Percentiles rank a stretch among this genome's conserved stretches.
Conservation (phyloP, 2,113 vertebrate genomes). For the Entelurus aequoreus region DNA sequence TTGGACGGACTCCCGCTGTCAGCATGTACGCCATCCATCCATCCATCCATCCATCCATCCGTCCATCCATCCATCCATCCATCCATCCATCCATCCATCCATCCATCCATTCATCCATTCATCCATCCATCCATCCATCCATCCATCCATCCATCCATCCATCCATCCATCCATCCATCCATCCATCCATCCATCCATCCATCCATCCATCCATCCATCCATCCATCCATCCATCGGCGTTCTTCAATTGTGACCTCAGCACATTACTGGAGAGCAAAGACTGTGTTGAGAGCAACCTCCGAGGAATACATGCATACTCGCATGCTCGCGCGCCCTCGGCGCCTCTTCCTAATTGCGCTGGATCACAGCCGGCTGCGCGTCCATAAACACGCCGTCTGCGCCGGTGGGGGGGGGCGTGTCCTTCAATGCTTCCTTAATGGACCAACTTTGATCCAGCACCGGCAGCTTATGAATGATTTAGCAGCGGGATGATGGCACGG, state of each 20-base stretch:
- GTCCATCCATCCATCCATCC: too few species aligned
- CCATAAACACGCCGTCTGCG: slow-evolving; percentile 17
- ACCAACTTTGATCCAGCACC: slow-evolving; percentile 14
- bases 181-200: too few species aligned
- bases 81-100: too few species aligned
- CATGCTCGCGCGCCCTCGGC: background rate
- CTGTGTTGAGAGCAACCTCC: background rate
- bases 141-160: too few species aligned
- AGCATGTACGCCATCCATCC: too few species aligned
- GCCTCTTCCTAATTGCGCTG: background rate
- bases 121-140: too few species aligned
- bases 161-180: too few species aligned
- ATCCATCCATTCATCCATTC: too few species aligned
- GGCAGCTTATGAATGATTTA: slow-evolving; percentile 53
- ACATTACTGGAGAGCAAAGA: background rate
- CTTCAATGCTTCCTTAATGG: slow-evolving; percentile 38
- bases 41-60: background rate
- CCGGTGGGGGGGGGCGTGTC: background rate
- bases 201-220: too few species aligned
- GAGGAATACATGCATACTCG: background rate
- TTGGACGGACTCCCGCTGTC: background rate
- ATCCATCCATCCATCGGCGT: background rate
- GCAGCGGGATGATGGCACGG: slow-evolving; percentile 21
- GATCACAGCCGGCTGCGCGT: slow-evolving; percentile 2
- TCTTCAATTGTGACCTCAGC: background rate